Evolutionary conservation across 2,113 vertebrate species (phyloP).

Genomic region (Sinocyclocheilus anophthalmus): DNA sequence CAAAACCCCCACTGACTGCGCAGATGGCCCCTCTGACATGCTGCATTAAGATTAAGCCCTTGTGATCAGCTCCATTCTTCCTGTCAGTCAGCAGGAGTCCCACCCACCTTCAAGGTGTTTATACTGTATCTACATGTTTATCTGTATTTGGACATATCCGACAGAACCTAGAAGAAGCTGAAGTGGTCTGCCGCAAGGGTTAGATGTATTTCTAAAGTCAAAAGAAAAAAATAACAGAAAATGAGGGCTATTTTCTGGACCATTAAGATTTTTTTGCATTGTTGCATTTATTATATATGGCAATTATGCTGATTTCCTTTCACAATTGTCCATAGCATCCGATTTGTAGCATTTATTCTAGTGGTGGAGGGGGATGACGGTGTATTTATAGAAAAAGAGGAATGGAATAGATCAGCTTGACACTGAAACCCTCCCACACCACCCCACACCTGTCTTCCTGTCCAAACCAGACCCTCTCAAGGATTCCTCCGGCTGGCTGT

Average conservation of each 20-base stretch:
- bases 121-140: neutral
- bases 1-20: constrained; percentile 48
- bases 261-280: neutral
- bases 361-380: neutral
- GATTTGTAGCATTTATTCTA: neutral
- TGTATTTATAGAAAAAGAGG: neutral
- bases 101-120: constrained; percentile 44
- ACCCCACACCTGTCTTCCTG: neutral
- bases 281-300: neutral
- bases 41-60: constrained; percentile 40
- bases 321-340: neutral
- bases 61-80: constrained; percentile 40
- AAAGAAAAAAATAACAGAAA: neutral
- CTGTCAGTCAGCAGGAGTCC: constrained; percentile 46
- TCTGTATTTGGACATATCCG: neutral
- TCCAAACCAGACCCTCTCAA: neutral
- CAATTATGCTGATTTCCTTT: neutral
- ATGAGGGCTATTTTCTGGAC: neutral
- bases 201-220: neutral
- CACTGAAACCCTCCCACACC: neutral
- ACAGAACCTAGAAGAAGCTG: neutral
- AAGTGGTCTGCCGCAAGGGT: neutral
- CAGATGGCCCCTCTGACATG: constrained; percentile 54
- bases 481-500: neutral
- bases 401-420: neutral